Evolutionary conservation across 2,113 vertebrate genomes (phyloP).

Genomic region (Acrocephalus kingi): DNA sequence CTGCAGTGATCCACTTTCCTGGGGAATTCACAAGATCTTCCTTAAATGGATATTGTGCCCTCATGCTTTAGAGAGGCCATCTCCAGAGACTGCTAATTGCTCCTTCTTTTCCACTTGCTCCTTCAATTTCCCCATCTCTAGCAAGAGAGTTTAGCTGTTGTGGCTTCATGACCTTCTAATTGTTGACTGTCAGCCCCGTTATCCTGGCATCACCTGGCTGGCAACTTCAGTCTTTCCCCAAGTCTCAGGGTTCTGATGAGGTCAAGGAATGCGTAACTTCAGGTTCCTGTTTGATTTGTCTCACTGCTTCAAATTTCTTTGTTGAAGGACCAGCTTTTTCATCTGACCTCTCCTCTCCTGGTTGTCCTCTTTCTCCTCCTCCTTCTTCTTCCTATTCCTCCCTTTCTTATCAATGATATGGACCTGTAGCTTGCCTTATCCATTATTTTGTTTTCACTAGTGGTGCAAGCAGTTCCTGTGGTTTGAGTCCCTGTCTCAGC

Average conservation of each 20-base stretch:
- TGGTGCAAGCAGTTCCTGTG: not conserved
- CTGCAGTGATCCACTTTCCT: not conserved
- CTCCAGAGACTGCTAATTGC: not conserved
- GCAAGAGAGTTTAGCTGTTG: not conserved
- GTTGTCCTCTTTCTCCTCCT: not conserved
- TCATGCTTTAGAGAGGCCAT: not conserved
- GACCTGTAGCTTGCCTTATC: not conserved
- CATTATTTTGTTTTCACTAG: not conserved
- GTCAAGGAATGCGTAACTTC: not conserved
- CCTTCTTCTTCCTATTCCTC: not conserved
- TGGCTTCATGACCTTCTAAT: not conserved
- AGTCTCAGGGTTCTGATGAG: not conserved
- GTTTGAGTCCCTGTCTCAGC: not conserved
- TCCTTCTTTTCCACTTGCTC: not conserved
- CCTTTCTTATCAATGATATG: not conserved
- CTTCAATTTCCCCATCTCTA: not conserved
- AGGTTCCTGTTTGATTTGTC: not conserved
- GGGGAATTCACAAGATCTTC: not conserved
- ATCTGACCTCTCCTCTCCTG: not conserved
- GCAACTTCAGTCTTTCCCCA: accelerated
- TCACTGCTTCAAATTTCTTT: not conserved
- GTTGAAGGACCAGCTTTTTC: not conserved
- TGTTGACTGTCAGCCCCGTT: not conserved
- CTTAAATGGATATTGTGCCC: not conserved
- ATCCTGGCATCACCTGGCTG: not conserved